Evolutionary conservation across 2,888 invertebrate species (phyloP), one percentile per base, ranked within the genome.

Genomic region (Megamerina dolium): DNA sequence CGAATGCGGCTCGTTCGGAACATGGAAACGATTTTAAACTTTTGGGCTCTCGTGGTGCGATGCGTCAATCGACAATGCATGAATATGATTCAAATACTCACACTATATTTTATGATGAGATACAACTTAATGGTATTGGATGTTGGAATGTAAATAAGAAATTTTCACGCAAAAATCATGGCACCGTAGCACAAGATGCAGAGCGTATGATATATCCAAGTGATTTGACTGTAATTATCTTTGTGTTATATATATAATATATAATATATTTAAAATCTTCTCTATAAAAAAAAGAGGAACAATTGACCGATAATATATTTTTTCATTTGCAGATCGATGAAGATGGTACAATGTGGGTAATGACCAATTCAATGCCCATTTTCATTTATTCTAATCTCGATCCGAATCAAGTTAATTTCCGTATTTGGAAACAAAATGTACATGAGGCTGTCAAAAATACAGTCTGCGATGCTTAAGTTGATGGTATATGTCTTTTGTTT

Each of bases 161-260:
- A 1, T 74, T 83, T 32, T 66, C 66, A 6, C 66, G 73, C 0
- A 63, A 65, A 1, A 80, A 77, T 42, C 73, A 80, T 17, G 78
- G 70, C 1, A 64, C 80, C 1, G 72, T 86, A 1, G 80, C 78
- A 0, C 74, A 76, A 37, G 77, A 87, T 58, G 71, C 73, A 8
- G 58, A 66, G 4, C 76, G 70, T 9, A 74, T 89, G 73, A 78
- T 84, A 41, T 89, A 88, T 62, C 87, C 87, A 1, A 80, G 80
- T 56, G 83, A 83, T 58, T 61, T 83, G 35, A 78, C 66, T 54
- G 71, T 76, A 58, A 40, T 40, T 31, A 23, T 10, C 10, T 6
- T 23, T 23, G 10, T 23, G 6, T n/a, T n/a, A n/a, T n/a, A n/a
- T 26, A 14, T 29, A 23, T 27, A 6, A 32, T 23, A 16, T 27